These are phyloP conservation scores for Phycodurus eques DNA, from an alignment of 2,113 vertebrate genomes.

Conservation along the genomic window DNA sequence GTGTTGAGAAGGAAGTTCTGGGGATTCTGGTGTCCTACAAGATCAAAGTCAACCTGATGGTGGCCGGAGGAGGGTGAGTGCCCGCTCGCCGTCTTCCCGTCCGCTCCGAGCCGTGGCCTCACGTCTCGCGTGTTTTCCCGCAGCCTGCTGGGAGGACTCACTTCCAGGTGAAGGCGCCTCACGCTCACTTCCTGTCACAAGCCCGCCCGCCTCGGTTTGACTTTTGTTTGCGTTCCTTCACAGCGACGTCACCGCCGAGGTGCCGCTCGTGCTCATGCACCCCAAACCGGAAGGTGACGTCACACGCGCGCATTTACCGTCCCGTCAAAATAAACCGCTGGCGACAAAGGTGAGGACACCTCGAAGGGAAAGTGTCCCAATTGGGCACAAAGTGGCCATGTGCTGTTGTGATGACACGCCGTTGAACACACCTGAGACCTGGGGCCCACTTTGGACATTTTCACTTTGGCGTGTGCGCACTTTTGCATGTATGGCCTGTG, in stretches of 20 bases:
- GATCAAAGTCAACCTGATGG: slow-evolving; percentile 84
- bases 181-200: neutral
- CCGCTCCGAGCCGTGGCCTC: no score
- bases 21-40: slow-evolving; percentile 89
- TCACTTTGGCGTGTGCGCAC: no score
- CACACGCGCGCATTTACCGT: no score
- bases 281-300: slow-evolving; percentile 75
- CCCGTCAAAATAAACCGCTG: neutral
- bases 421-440: no score
- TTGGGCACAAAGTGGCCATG: no score
- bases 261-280: slow-evolving; percentile 84
- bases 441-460: no score
- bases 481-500: no score
- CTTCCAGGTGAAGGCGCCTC: slow-evolving; percentile 76
- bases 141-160: slow-evolving; percentile 84
- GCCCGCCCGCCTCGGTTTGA: neutral
- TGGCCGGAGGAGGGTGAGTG: slow-evolving; percentile 80
- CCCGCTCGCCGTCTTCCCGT: no score
- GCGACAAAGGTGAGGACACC: neutral
- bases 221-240: slow-evolving; percentile 25
- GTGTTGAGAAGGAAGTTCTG: slow-evolving; percentile 81
- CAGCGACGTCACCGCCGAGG: slow-evolving; percentile 81
- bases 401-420: no score
- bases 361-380: neutral
- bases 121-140: slow-evolving; percentile 3